A percentile compares a stretch with the other conserved stretches of the same genome.
Conservation (phyloP, 2,113 vertebrate species). For the Takifugu flavidus region DNA sequence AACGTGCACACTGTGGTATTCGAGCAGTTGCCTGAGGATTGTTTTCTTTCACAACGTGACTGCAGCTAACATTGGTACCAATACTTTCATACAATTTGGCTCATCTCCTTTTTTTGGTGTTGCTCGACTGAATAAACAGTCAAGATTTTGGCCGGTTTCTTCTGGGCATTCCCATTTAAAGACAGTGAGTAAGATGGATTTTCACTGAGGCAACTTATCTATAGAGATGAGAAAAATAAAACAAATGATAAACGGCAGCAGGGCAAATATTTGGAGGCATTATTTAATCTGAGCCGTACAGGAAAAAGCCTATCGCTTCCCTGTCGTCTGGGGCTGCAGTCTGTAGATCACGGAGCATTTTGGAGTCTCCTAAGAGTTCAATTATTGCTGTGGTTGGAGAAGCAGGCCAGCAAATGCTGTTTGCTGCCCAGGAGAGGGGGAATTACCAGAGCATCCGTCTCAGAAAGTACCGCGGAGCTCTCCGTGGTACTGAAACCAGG, state of each 20-base stretch:
- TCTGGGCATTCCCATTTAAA: too few relatives aligned
- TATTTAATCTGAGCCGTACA: not conserved
- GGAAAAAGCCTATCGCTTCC: not conserved
- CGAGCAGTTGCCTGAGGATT: not conserved
- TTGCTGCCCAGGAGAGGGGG: slow-evolving; percentile 16
- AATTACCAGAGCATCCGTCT: slow-evolving; percentile 11
- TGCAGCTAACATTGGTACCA: too few relatives aligned
- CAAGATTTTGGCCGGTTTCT: too few relatives aligned
- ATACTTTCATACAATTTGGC: too few relatives aligned
- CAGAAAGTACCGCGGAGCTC: slow-evolving; percentile 38
- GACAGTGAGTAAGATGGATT: too few relatives aligned
- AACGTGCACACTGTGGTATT: not conserved
- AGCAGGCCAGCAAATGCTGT: slow-evolving; percentile 31
- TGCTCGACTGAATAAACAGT: too few relatives aligned
- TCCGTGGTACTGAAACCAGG: slow-evolving; percentile 59
- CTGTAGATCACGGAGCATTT: slow-evolving; percentile 7
- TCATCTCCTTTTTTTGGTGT: too few relatives aligned
- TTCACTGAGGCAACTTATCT: too few relatives aligned
- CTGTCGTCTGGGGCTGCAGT: slow-evolving; percentile 8
- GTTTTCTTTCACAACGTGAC: too few relatives aligned
- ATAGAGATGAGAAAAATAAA: not conserved
- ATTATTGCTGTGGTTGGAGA: slow-evolving; percentile 19
- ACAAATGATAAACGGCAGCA: not conserved
- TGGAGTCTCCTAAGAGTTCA: slow-evolving; percentile 26
- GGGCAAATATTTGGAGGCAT: not conserved